Percentiles rank a stretch among this genome's conserved stretches.
These are phyloP conservation scores for Lochmaea capreae DNA, from an alignment of 2,888 invertebrate genomes.

Conservation along the genomic window DNA sequence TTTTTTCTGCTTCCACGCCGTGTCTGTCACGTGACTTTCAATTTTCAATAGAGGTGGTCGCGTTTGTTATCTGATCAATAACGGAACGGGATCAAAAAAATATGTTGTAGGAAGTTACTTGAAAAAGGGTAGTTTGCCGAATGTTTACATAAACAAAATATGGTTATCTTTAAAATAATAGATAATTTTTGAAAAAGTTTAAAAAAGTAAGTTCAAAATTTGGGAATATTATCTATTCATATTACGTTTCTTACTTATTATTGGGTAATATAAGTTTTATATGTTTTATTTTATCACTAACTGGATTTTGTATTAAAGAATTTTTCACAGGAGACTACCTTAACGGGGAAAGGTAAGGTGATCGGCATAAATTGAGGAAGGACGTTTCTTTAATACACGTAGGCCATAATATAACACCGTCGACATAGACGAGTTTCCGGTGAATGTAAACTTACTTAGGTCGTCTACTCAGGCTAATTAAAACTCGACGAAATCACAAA, in stretches of 20 bases:
- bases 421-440: neutral
- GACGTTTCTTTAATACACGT: neutral
- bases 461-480: too few species aligned
- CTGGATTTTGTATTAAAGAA: neutral
- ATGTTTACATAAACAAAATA: too few species aligned
- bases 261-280: too few species aligned
- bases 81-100: constrained; percentile 17
- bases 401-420: neutral
- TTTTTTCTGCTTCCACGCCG: constrained; percentile 45
- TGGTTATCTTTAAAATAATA: too few species aligned
- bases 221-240: too few species aligned
- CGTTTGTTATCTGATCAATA: constrained; percentile 15
- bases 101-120: too few species aligned
- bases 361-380: neutral
- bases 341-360: neutral
- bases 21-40: constrained; percentile 46
- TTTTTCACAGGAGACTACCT: neutral
- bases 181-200: too few species aligned
- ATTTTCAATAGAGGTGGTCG: constrained; percentile 34
- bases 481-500: too few species aligned
- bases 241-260: too few species aligned
- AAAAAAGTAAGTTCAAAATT: too few species aligned
- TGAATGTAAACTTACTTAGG: neutral
- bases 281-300: neutral
- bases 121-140: too few species aligned